Evolutionary conservation across 2,113 vertebrate species (phyloP).

Genomic region (Haemorhous mexicanus): DNA sequence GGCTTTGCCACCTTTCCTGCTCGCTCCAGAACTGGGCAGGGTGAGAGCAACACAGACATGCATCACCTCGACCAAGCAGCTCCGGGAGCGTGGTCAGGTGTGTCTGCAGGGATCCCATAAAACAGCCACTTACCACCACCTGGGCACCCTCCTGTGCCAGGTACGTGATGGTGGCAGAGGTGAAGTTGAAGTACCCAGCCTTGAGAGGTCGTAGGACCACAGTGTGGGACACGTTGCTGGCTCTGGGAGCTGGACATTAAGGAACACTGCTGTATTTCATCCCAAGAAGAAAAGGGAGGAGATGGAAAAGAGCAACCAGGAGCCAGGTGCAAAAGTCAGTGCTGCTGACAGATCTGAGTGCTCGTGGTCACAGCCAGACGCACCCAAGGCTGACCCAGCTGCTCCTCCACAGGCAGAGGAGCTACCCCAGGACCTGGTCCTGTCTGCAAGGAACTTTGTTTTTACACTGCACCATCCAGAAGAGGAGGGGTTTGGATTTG

Average conservation of each 20-base stretch:
- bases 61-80: background rate
- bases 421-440: background rate
- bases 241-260: conserved; percentile 69
- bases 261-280: background rate
- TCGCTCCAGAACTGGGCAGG: rapidly evolving
- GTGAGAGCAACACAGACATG: rapidly evolving
- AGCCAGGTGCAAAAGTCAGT: too few species aligned
- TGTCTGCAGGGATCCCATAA: background rate
- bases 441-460: background rate
- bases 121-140: conserved; percentile 82
- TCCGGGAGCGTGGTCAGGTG: rapidly evolving
- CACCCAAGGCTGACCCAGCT: background rate
- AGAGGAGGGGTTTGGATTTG: background rate
- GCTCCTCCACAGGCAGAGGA: background rate
- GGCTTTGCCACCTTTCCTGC: background rate
- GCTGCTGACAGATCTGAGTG: background rate
- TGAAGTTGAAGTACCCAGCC: conserved; percentile 96
- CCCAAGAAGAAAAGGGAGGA: background rate
- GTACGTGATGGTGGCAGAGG: conserved; percentile 90
- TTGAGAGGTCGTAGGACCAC: conserved; percentile 81
- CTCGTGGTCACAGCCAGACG: background rate
- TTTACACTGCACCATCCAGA: background rate
- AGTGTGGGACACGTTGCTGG: conserved; percentile 93
- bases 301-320: background rate
- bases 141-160: conserved; percentile 90